Evolutionary conservation across 2,113 vertebrate species (phyloP).

Genomic region (Zeus faber): DNA sequence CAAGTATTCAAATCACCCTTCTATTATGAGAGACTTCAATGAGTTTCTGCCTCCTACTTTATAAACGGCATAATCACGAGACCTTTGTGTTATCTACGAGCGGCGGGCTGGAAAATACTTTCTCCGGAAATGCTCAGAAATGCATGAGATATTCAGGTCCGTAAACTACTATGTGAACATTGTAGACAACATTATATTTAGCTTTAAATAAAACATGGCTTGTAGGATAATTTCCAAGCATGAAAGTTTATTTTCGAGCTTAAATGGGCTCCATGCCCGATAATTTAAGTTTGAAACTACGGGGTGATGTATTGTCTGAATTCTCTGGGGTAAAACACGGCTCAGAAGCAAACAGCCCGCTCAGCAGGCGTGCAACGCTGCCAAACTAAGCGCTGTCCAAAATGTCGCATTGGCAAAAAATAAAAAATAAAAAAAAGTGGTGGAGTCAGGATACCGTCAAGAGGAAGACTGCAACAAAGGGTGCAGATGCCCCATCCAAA

Average conservation of each 20-base stretch:
- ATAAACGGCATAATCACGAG: conserved; percentile 30
- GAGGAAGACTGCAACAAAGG: conserved; percentile 40
- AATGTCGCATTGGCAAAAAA: conserved; percentile 61
- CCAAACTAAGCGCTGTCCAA: conserved; percentile 63
- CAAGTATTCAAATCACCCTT: conserved; percentile 26
- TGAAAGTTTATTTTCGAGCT: conserved; percentile 31
- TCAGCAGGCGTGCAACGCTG: conserved; percentile 59
- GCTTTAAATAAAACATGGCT: conserved; percentile 30
- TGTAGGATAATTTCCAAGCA: conserved; percentile 27
- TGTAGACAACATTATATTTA: conserved; percentile 29
- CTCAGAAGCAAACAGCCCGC: conserved; percentile 46
- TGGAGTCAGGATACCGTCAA: conserved; percentile 42
- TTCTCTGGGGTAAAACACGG: conserved; percentile 47
- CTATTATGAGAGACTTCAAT: conserved; percentile 16
- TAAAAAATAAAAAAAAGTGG: conserved; percentile 20
- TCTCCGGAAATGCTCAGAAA: conserved; percentile 22
- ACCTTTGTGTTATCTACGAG: conserved; percentile 33
- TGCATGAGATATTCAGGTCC: conserved; percentile 22
- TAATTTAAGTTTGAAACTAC: conserved; percentile 37
- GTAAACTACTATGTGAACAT: conserved; percentile 31
- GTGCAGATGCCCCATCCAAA: conserved; percentile 42
- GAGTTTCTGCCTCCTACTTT: conserved; percentile 27
- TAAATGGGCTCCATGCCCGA: conserved; percentile 10
- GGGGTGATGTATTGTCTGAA: conserved; percentile 51
- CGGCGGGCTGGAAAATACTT: conserved; percentile 16